Conservation (phyloP, 2,888 invertebrate species). For the Lithophane ornitopus region DNA sequence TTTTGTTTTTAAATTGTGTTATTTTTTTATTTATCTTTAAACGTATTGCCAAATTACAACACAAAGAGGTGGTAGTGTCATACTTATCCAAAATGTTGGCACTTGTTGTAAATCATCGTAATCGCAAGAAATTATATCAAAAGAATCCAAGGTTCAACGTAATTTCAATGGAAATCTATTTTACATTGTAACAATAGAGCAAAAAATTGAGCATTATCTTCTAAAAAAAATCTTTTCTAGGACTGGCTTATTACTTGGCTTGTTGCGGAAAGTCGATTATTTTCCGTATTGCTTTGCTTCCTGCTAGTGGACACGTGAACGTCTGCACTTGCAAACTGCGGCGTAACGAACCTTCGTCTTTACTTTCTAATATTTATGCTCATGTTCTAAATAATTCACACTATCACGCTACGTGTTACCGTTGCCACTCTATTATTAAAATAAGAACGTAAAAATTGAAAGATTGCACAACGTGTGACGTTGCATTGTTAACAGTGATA, state of each 20-base stretch:
- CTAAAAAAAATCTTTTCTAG: constrained; percentile 45
- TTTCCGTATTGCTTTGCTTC: constrained; percentile 68
- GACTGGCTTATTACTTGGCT: constrained; percentile 18
- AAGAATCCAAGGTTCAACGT: constrained; percentile 46
- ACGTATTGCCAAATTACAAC: not conserved
- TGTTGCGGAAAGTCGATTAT: constrained; percentile 60
- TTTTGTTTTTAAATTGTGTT: not conserved
- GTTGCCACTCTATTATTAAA: constrained; percentile 60
- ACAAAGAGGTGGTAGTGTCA: constrained; percentile 1
- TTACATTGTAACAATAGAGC: constrained; percentile 29
- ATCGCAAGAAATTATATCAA: constrained; percentile 28
- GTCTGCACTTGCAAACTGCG: constrained; percentile 60
- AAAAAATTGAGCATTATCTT: constrained; percentile 31
- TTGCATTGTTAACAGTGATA: constrained; percentile 51
- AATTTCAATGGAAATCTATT: constrained; percentile 45
- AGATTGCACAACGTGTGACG: constrained; percentile 61
- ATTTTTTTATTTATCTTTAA: not conserved
- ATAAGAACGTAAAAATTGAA: constrained; percentile 56
- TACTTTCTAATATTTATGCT: constrained; percentile 70
- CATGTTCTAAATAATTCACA: constrained; percentile 68
- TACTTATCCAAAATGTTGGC: constrained; percentile 8
- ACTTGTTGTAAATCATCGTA: not conserved
- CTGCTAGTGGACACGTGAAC: constrained; percentile 65
- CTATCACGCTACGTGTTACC: constrained; percentile 55
- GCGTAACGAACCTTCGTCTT: constrained; percentile 63